Base-by-base conservation (phyloP, 2,797 vertebrate species). In the Chrysocyon brachyurus region DNA sequence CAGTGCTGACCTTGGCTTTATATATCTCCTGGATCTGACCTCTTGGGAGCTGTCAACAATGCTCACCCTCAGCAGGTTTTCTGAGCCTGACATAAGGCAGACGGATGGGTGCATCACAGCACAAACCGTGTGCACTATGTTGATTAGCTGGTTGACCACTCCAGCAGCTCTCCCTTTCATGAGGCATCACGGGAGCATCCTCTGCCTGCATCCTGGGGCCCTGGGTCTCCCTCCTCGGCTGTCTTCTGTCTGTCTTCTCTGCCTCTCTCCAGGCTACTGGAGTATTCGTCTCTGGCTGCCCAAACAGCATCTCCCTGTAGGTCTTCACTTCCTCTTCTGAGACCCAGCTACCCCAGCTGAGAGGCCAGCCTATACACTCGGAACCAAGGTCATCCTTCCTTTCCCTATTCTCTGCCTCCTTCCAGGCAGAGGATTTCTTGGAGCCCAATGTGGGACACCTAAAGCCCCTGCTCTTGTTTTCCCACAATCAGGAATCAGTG, bases 371-470 rank as follows among this genome's bases (percentile, higher is more conserved):
- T 78, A 77, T 89, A 64, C 49, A 94, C 59, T 73, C 92, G 96
- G 78, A 98, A 40, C 93, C 96, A 96, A 96, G 24, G 6, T 85
- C 91, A 17, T 88, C 96, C 90, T 96, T 93, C 82, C 90, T 97
- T 97, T 40, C 49, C n/a, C 68, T 83, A 2, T 66, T n/a, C 90
- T 77, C 92, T 49, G 77, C 54, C 78, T 59, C 73, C 28, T 10
- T 1, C 90, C 79, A 73, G 52, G 28, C 82, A 68, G 12, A 79
- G 24, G 31, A 31, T 19, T 33, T 61, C 78, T 88, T 24, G 77
- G n/a, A 90, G 70, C n/a, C 26, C 93, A 73, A 52, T 0, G 0
- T 0, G 33, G 21, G 31, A 70, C 40, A n/a, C 46, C 19, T 22
- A 4, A 57, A 72, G 21, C 21, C 57, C 33, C 72, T 19, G 6